Conservation (phyloP, 2,113 vertebrate species). For the Megalops atlanticus region DNA sequence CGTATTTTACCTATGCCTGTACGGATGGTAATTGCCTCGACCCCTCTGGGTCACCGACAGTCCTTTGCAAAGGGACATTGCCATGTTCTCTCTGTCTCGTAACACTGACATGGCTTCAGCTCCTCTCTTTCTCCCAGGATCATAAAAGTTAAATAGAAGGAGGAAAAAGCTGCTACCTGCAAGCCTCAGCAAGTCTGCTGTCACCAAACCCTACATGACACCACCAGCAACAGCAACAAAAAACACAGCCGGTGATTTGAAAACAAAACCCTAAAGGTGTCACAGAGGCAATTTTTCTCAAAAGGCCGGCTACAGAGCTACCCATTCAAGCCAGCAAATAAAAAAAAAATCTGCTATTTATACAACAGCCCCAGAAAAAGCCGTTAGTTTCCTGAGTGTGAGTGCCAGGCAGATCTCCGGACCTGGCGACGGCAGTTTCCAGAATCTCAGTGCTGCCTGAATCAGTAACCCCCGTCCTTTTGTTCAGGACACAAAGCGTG, state of each 20-base stretch:
- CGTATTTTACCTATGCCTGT: conserved; percentile 24
- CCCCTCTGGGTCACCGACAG: neutral
- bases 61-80: neutral
- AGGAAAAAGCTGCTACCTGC: neutral
- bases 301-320: neutral
- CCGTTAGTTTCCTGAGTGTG: neutral
- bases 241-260: neutral
- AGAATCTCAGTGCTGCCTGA: conserved; percentile 19
- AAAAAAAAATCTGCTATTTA: conserved; percentile 5
- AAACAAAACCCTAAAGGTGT: neutral
- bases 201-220: neutral
- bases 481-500: conserved; percentile 37
- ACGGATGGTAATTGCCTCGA: conserved; percentile 15
- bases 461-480: conserved; percentile 37
- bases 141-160: neutral
- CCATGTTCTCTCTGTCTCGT: too few species aligned
- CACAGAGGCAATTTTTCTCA: neutral
- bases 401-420: neutral
- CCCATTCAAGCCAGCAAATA: neutral
- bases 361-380: neutral
- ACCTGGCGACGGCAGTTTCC: neutral
- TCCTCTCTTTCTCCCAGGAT: too few species aligned
- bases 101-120: too few species aligned
- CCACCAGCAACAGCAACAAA: neutral
- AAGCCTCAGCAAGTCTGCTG: neutral